Conservation (phyloP, 2,113 vertebrate genomes). For the Stegastes partitus region DNA sequence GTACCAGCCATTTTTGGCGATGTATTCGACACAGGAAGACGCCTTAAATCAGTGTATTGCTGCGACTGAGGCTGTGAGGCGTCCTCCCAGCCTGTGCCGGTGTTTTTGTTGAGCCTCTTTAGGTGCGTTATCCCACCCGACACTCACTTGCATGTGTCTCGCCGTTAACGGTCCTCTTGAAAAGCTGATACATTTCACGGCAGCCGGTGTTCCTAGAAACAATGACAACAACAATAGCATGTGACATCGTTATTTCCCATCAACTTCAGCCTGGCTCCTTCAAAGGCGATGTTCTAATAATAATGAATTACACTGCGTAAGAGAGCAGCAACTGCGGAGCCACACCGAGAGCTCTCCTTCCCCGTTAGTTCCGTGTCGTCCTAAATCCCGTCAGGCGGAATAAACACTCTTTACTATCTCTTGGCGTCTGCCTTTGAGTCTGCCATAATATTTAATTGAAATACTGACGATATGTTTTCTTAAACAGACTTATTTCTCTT, state of each 20-base stretch:
- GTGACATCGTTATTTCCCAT: conserved; percentile 26
- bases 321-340: conserved; percentile 8
- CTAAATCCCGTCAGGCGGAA: background rate
- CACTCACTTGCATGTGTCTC: conserved; percentile 62
- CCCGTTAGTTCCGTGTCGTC: conserved; percentile 55
- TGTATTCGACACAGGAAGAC: background rate
- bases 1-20: rapidly evolving
- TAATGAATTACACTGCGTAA: conserved; percentile 68
- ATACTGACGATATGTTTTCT: background rate
- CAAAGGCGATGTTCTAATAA: conserved; percentile 81
- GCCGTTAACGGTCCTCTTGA: conserved; percentile 32
- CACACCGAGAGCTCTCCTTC: conserved; percentile 47
- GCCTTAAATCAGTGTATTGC: background rate
- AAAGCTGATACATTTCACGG: conserved; percentile 49
- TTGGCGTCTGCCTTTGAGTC: background rate
- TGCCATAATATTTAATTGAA: rapidly evolving
- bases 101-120: conserved; percentile 47
- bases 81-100: conserved; percentile 8
- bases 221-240: conserved; percentile 51
- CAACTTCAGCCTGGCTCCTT: conserved; percentile 59
- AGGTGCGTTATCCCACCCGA: conserved; percentile 39
- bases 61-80: background rate
- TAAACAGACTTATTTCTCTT: background rate
- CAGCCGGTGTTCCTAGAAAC: conserved; percentile 59
- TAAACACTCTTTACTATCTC: background rate